These are phyloP conservation scores for Thamnophis elegans DNA, from an alignment of 2,797 vertebrate species.

Conservation along the genomic window DNA sequence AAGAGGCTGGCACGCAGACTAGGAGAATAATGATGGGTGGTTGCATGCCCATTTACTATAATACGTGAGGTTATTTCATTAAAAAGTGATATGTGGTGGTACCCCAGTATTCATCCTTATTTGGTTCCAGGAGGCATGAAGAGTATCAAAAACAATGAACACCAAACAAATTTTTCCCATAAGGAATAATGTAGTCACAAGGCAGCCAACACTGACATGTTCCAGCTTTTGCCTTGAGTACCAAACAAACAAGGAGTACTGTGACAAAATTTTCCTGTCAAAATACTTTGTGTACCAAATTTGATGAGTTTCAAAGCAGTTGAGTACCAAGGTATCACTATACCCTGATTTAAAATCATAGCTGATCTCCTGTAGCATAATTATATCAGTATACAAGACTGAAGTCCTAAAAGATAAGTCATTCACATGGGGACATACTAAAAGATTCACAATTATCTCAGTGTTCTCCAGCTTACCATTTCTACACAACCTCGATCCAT, in stretches of 20 bases:
- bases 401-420: background rate
- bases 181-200: no score
- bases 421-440: constrained; percentile 16
- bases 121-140: no score
- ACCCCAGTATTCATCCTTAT: no score
- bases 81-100: rapidly evolving
- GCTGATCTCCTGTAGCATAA: constrained; percentile 4
- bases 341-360: background rate
- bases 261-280: background rate
- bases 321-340: background rate
- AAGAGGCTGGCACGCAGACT: background rate
- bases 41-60: background rate
- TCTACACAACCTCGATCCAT: background rate
- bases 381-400: background rate
- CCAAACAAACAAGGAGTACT: background rate
- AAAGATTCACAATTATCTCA: background rate
- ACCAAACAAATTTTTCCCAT: no score
- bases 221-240: background rate
- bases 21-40: background rate
- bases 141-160: no score
- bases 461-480: constrained; percentile 7
- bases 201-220: background rate
- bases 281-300: background rate
- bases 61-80: background rate
- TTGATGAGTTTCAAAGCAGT: background rate